Percentiles rank a stretch among this genome's conserved stretches.
phyloP scores from a whole-genome alignment of 2,888 invertebrate genomes.

The Amaurobius ferox region DNA sequence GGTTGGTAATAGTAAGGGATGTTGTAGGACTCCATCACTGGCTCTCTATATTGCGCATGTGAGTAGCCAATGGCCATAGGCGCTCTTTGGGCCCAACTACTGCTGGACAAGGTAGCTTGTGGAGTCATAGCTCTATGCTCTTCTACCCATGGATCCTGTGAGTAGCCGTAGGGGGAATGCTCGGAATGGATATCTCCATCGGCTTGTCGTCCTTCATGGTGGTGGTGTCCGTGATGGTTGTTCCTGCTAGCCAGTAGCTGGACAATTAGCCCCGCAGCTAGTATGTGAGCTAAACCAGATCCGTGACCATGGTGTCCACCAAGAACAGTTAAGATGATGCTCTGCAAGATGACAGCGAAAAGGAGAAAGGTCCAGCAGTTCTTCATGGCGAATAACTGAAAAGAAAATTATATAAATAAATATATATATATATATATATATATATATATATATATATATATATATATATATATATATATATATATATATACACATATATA shows the following conservation, averaged over 20 bases:
- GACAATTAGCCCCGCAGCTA: constrained; percentile 54
- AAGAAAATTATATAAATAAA: too few species aligned
- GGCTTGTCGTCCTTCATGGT: neutral
- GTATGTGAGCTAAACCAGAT: constrained; percentile 36
- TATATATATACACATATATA: too few species aligned
- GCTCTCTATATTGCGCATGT: neutral
- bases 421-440: too few species aligned
- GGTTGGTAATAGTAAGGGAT: constrained; percentile 7
- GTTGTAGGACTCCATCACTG: constrained; percentile 4
- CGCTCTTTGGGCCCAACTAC: constrained; percentile 18
- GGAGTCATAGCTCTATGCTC: constrained; percentile 22
- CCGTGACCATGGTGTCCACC: constrained; percentile 15
- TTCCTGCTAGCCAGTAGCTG: constrained; percentile 25
- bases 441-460: too few species aligned
- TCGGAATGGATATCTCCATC: neutral
- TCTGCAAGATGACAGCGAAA: constrained; percentile 13
- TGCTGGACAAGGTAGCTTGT: neutral
- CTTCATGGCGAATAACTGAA: too few species aligned
- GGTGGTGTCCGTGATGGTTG: constrained; percentile 11
- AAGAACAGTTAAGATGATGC: neutral
- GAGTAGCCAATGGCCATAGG: constrained; percentile 4
- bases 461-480: too few species aligned
- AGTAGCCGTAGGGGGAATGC: neutral
- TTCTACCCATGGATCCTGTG: neutral
- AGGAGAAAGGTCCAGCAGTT: constrained; percentile 24